phyloP scores from a whole-genome alignment of 1,140 invertebrate genomes.

The Drosophila novamexicana region DNA sequence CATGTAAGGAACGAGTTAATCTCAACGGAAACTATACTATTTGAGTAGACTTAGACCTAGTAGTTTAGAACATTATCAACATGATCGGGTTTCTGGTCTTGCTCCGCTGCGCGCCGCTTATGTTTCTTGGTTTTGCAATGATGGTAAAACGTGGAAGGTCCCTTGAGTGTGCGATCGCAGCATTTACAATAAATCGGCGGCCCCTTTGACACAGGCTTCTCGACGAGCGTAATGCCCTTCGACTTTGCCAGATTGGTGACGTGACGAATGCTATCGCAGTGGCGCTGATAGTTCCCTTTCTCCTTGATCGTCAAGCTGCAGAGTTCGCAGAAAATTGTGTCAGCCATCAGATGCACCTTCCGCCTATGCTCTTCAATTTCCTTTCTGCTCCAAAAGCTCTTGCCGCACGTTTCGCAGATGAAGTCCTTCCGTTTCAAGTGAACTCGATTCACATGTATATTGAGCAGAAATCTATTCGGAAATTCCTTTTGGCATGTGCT shows the following conservation, averaged over 20 bases:
- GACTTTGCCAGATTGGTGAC: not conserved
- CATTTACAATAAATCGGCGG: not conserved
- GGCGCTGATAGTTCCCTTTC: constrained; percentile 30
- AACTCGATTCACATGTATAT: constrained; percentile 21
- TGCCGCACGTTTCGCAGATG: constrained; percentile 42
- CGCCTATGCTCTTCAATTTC: constrained; percentile 20
- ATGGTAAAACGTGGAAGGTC: not conserved
- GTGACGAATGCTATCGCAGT: constrained; percentile 33
- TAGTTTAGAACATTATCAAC: not conserved
- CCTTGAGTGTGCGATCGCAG: not conserved
- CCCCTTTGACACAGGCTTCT: not conserved
- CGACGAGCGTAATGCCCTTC: not conserved
- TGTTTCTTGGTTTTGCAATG: constrained; percentile 1
- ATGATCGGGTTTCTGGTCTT: not conserved
- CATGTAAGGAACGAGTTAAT: not conserved
- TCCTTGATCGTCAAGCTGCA: constrained; percentile 41
- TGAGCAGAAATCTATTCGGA: not conserved
- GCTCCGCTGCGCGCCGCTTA: not conserved
- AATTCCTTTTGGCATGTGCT: constrained; percentile 15
- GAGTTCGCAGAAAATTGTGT: constrained; percentile 8
- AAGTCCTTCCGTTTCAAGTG: constrained; percentile 37
- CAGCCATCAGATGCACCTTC: constrained; percentile 13
- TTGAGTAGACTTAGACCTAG: not conserved
- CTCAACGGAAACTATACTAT: no score
- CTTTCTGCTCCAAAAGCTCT: constrained; percentile 25